Conservation (phyloP, 2,113 vertebrate genomes). For the Tyto alba region DNA sequence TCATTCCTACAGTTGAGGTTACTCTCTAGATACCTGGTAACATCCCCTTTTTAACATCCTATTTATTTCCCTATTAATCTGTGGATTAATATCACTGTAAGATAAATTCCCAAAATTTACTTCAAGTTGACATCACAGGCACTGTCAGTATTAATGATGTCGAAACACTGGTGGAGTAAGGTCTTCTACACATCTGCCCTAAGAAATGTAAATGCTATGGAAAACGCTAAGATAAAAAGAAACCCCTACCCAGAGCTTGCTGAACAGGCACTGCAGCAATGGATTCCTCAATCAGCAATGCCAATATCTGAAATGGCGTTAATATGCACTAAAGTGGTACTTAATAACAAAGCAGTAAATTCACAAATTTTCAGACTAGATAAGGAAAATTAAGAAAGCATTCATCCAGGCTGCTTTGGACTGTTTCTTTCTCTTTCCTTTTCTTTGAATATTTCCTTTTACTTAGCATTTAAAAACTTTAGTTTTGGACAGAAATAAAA, state of each 20-base stretch:
- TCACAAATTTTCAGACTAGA: background rate
- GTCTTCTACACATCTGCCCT: background rate
- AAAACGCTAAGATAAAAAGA: background rate
- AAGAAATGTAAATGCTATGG: background rate
- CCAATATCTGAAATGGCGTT: background rate
- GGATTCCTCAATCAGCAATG: background rate
- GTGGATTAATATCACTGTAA: background rate
- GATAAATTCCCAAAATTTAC: background rate
- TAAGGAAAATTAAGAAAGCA: slow-evolving; percentile 23
- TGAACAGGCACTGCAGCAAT: background rate
- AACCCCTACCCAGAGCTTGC: background rate
- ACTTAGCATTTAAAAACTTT: background rate
- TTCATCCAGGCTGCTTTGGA: background rate
- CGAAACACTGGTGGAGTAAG: background rate
- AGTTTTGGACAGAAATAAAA: background rate
- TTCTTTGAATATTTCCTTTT: background rate
- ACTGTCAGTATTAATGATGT: background rate
- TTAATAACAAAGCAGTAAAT: slow-evolving; percentile 20
- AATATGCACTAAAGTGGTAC: background rate
- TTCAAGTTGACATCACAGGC: background rate
- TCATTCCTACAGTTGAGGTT: background rate
- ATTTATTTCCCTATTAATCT: background rate
- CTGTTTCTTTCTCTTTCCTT: background rate
- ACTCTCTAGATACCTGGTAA: background rate
- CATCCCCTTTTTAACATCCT: background rate